phyloP scores from a whole-genome alignment of 2,113 vertebrate genomes.

The Boulengeromyrus knoepffleri region DNA sequence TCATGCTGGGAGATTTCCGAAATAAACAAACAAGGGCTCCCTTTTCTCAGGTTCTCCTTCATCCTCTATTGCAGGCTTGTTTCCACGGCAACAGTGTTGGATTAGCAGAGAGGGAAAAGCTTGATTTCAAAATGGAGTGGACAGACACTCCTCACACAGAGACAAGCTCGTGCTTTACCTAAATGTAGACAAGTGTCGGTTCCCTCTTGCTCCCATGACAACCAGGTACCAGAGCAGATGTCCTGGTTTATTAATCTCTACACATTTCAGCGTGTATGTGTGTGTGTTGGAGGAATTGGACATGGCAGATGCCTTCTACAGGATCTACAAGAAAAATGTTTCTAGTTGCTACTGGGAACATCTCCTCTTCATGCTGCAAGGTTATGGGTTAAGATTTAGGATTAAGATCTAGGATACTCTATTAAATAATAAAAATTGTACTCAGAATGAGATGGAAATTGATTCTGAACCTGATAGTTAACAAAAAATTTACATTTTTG shows the following conservation, averaged over 20 bases:
- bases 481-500: neutral
- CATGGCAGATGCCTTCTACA: neutral
- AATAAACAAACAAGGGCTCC: slow-evolving; percentile 66
- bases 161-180: slow-evolving; percentile 57
- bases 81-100: slow-evolving; percentile 70
- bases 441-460: neutral
- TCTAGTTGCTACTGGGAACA: neutral
- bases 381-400: neutral
- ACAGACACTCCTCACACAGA: slow-evolving; percentile 50
- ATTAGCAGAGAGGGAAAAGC: slow-evolving; percentile 59
- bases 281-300: neutral
- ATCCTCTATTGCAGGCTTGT: slow-evolving; percentile 56
- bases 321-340: neutral
- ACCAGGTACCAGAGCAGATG: slow-evolving; percentile 54
- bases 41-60: slow-evolving; percentile 55
- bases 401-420: neutral
- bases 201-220: slow-evolving; percentile 69
- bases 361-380: neutral
- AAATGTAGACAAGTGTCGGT: slow-evolving; percentile 56
- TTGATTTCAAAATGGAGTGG: slow-evolving; percentile 18
- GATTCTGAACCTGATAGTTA: neutral
- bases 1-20: slow-evolving; percentile 39
- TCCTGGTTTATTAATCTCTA: neutral
- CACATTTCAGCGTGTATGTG: neutral
- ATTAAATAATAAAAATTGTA: neutral